Evolutionary conservation across 2,797 vertebrate species (phyloP), one percentile per base, ranked within the genome.

Genomic region (Alca torda): DNA sequence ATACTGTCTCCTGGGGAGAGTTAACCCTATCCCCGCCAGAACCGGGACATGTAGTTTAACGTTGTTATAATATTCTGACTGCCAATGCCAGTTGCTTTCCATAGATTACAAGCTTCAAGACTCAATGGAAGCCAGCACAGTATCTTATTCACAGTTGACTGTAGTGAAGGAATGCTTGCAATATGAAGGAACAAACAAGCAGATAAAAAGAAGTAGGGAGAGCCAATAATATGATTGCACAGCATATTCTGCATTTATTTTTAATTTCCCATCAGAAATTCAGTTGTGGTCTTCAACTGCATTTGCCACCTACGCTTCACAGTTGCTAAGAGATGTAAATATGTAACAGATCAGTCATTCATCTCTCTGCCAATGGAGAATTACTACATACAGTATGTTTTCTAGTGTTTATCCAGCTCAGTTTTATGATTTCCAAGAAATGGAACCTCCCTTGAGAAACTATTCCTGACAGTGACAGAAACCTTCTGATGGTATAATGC

Each of bases 341-440:
- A 50, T 35, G n/a, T 30, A 93, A 91, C 68, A 91, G 63, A 87
- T 65, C 53, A 56, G 64, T 25, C 69, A 78, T 56, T 93, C 79
- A 68, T 65, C 25, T 54, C 50, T 60, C 82, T 92, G 82, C 24
- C 75, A 80, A 30, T 24, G n/a, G 26, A 74, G 46, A 82, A 93
- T 70, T 87, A 72, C 41, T 85, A 35, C 30, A 85, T 67, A 37
- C 9, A 87, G 15, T 24, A 37, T 25, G 23, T 74, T 83, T 91
- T 60, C 60, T 64, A 80, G 39, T 64, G 70, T 77, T 92, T 75
- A 68, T 50, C n/a, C 72, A 78, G 45, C 28, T 50, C 48, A 56
- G 65, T 30, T 80, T 77, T 80, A 69, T n/a, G 79, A 83, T 63
- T 91, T 92, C 65, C 76, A 78, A 91, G 75, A 79, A 96, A 77